These are phyloP conservation scores for Chlamydotis undulata DNA, from an alignment of 2,113 vertebrate species.

Conservation along the genomic window DNA sequence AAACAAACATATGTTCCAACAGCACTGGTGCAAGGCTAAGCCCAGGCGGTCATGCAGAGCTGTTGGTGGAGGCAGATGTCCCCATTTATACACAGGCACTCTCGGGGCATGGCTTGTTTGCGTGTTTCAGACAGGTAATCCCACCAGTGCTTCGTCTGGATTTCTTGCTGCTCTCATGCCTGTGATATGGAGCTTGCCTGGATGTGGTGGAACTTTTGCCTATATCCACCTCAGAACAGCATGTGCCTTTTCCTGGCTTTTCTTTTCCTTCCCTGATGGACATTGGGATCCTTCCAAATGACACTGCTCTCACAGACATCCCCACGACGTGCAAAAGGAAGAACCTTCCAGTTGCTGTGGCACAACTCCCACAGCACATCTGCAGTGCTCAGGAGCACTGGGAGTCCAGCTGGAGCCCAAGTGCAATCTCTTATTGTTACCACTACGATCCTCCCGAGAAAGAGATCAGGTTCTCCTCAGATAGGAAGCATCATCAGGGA, in stretches of 20 bases:
- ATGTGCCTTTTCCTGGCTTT: neutral
- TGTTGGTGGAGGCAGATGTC: neutral
- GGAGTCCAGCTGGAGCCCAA: neutral
- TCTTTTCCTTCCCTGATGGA: neutral
- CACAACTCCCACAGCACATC: neutral
- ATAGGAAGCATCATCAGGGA: neutral
- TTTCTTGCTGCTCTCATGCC: neutral
- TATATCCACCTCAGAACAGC: neutral
- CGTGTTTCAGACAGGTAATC: neutral
- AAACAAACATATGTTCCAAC: neutral
- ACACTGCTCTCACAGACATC: neutral
- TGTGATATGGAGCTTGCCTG: too few species aligned
- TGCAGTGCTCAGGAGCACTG: neutral
- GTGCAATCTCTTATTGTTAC: neutral
- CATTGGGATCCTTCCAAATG: neutral
- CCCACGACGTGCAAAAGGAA: neutral
- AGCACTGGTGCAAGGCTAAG: neutral
- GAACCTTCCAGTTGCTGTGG: neutral
- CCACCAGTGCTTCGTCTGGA: neutral
- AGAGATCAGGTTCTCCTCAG: neutral
- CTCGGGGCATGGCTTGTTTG: neutral
- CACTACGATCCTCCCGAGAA: neutral
- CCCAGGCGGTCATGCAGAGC: neutral
- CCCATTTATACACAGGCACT: neutral
- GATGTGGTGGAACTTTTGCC: neutral